Conservation (phyloP, 2,888 invertebrate genomes). For the Clitarchus hookeri region DNA sequence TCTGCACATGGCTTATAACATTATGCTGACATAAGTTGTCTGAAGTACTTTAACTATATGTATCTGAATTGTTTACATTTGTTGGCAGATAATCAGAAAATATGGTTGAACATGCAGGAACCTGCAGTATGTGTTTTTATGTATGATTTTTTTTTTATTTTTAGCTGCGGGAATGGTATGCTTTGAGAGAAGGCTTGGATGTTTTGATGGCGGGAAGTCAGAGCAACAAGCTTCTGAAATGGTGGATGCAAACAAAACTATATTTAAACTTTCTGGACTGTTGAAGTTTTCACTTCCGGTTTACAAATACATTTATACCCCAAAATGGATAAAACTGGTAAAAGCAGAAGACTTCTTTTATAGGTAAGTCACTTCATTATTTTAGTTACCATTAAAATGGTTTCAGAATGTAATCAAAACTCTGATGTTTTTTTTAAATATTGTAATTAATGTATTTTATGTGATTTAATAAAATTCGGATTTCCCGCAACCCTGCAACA, state of each 20-base stretch:
- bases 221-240: constrained; percentile 53
- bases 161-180: constrained; percentile 56
- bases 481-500: no score
- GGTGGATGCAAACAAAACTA: constrained; percentile 51
- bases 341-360: constrained; percentile 57
- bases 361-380: constrained; percentile 47
- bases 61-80: no score
- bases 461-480: no score
- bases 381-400: no score
- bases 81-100: no score
- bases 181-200: constrained; percentile 57
- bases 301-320: constrained; percentile 55
- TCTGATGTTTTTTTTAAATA: no score
- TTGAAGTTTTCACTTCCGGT: constrained; percentile 57
- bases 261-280: constrained; percentile 48
- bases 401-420: no score
- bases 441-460: no score
- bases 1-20: no score
- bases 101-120: no score
- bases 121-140: no score
- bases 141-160: constrained; percentile 32
- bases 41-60: background rate
- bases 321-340: constrained; percentile 56
- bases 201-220: constrained; percentile 49
- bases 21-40: background rate